Evolutionary conservation across 2,113 vertebrate genomes (phyloP), one percentile per base, ranked within the genome.

Genomic region (Caranx ignobilis): DNA sequence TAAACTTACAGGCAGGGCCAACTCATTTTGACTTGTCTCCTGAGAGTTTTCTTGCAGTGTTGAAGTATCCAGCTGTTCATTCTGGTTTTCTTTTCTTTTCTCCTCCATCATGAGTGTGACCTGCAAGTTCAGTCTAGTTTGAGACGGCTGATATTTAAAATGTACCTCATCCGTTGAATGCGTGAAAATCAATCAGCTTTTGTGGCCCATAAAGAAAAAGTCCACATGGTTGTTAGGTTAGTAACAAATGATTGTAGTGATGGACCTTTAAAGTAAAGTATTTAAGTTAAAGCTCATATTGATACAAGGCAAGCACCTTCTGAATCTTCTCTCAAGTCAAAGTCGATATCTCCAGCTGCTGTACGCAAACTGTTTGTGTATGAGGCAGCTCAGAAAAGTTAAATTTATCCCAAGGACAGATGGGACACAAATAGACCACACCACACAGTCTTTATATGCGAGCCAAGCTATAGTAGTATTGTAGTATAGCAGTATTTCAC

Each of bases 1-100:
- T 7, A 35, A 92, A 75, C 95, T 95, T 91, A 96, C 96, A 87
- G 95, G 94, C 83, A 90, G 93, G 86, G 94, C 91, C 79, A 95
- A 93, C 84, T 93, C 94, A 87, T 95, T 95, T 86, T 91, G 95
- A 79, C 93, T 86, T 34, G 87, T 84, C 94, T 95, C 96, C 86
- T 94, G 96, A 77, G 94, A 90, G n/a, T 77, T 87, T 73, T 95
- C 95, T 75, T 90, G 80, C 86, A 89, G 89, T 88, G 94, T 95
- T 76, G 92, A 94, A 76, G 90, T 94, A 91, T 93, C 78, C 50
- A 92, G 93, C 26, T 62, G 87, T 67, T 82, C 83, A 31, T 37
- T 69, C 72, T 95, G 95, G 35, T 62, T 87, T 63, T 76, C 64
- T 57, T 74, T 79, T 26, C 54, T 79, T 26, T 87, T 64, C 26